Conservation (phyloP, 2,888 invertebrate genomes). For the Ochropleura leucogaster region DNA sequence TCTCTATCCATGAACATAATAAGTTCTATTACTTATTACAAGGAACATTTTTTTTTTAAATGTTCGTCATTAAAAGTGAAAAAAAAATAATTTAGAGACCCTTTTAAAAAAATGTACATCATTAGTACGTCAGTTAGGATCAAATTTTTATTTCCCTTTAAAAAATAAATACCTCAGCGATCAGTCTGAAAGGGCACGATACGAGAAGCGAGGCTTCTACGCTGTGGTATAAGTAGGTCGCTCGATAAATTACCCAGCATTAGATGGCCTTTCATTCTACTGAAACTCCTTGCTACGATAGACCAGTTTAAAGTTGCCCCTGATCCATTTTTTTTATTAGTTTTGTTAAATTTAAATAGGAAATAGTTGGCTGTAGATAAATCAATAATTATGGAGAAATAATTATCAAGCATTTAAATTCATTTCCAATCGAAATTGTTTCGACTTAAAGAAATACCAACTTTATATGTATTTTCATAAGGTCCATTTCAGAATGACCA, state of each 20-base stretch:
- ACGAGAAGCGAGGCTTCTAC: not conserved
- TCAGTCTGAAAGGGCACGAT: not conserved
- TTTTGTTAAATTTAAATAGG: no score
- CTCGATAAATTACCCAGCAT: not conserved
- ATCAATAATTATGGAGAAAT: no score
- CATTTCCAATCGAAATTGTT: not conserved
- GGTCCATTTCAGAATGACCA: not conserved
- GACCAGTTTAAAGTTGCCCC: not conserved
- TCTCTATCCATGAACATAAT: no score
- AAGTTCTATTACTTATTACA: no score
- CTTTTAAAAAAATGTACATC: not conserved
- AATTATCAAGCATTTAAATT: not conserved
- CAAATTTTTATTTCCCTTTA: not conserved
- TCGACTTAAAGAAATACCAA: not conserved
- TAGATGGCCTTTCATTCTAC: not conserved
- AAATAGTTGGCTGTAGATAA: no score
- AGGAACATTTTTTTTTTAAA: no score
- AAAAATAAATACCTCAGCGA: not conserved
- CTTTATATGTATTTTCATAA: rapidly evolving
- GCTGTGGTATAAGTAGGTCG: not conserved
- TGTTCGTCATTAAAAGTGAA: not conserved
- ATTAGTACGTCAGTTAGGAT: not conserved
- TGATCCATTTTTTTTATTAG: not conserved
- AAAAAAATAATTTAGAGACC: not conserved
- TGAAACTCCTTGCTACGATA: not conserved